Evolutionary conservation across 30 jellyfish, hydroid and myxozoan species (phyloP).

Genomic region (Nemopilema nomurai): DNA sequence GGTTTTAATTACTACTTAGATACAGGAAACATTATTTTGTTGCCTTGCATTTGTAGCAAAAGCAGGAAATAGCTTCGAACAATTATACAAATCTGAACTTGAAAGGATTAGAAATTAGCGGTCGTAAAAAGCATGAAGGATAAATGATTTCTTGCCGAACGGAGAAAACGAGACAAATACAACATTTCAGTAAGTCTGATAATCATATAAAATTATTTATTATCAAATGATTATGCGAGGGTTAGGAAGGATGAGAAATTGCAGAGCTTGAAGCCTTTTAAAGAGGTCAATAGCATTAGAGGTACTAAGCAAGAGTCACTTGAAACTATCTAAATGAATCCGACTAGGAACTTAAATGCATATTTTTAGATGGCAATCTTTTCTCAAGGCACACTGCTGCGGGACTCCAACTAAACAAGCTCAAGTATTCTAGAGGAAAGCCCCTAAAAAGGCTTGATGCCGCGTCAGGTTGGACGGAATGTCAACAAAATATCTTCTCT

Average conservation of each 20-base stretch:
- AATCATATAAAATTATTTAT: neutral
- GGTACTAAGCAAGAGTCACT: constrained; percentile 23
- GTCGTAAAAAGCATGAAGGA: neutral
- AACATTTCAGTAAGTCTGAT: neutral
- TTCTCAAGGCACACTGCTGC: constrained; percentile 4
- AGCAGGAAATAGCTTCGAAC: neutral
- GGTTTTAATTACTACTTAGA: neutral
- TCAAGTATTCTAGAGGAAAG: neutral
- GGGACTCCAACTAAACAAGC: constrained; percentile 22
- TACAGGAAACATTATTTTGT: neutral
- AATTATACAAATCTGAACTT: neutral
- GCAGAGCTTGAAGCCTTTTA: neutral
- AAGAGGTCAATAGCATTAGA: constrained; percentile 42
- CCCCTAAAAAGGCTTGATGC: neutral
- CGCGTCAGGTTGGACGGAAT: constrained; percentile 4
- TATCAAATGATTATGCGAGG: constrained; percentile 19
- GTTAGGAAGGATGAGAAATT: constrained; percentile 21
- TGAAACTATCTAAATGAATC: constrained; percentile 14
- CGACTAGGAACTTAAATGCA: neutral
- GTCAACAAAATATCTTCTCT: constrained; percentile 6
- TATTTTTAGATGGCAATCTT: neutral
- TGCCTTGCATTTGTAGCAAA: neutral
- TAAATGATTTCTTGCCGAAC: neutral
- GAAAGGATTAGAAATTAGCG: neutral
- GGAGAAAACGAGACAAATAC: neutral